These are phyloP conservation scores for Whitmania pigra DNA, from an alignment of 1,140 invertebrate genomes.

Conservation along the genomic window DNA sequence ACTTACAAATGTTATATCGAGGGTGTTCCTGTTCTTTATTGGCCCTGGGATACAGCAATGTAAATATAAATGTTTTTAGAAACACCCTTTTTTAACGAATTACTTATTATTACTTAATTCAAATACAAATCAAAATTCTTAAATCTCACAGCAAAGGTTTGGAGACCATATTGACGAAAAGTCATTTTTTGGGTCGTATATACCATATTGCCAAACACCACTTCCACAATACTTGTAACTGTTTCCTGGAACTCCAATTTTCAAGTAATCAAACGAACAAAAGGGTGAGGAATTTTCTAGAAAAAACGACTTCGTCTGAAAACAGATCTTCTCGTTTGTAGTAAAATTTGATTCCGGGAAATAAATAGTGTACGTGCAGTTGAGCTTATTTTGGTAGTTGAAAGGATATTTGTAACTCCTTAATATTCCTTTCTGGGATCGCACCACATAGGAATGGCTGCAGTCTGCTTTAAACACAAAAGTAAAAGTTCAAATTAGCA, in stretches of 20 bases:
- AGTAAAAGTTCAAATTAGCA: too few species aligned
- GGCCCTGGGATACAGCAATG: neutral
- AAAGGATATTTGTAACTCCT: slow-evolving; percentile 22
- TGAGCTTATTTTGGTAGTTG: slow-evolving; percentile 23
- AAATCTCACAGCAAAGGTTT: slow-evolving; percentile 23
- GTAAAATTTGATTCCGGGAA: slow-evolving; percentile 10
- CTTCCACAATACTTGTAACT: slow-evolving; percentile 20
- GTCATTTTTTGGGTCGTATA: slow-evolving; percentile 3
- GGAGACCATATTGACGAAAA: slow-evolving; percentile 17
- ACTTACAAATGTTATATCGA: too few species aligned
- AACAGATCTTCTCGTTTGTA: slow-evolving; percentile 19
- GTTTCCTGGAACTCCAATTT: slow-evolving; percentile 11
- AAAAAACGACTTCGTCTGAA: slow-evolving; percentile 17
- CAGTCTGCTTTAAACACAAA: neutral
- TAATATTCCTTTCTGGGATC: slow-evolving; percentile 15
- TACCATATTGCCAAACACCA: slow-evolving; percentile 21
- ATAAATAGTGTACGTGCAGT: slow-evolving; percentile 23
- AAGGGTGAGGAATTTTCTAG: slow-evolving; percentile 22
- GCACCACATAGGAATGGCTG: neutral
- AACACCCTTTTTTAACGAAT: neutral
- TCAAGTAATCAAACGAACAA: slow-evolving; percentile 23
- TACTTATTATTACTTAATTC: neutral
- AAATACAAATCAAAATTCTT: neutral
- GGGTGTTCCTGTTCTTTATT: too few species aligned
- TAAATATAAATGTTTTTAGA: neutral